Evolutionary conservation across 2,888 invertebrate genomes (phyloP).

Genomic region (Odontothrips loti): DNA sequence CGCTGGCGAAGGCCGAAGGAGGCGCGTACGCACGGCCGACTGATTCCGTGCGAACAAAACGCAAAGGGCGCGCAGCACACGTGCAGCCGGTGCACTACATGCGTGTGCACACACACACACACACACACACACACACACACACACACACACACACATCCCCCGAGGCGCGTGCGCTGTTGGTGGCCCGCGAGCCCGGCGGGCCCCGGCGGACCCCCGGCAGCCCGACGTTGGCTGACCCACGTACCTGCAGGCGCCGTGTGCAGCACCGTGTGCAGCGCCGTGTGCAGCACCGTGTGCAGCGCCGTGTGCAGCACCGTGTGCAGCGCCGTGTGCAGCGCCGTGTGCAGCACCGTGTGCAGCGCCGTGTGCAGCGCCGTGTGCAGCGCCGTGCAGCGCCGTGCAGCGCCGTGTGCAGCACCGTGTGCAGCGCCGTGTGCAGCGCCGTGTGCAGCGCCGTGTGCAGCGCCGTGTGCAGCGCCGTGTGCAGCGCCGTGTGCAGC

Average conservation of each 20-base stretch:
- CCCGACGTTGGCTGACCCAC: no score
- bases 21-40: no score
- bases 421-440: not conserved
- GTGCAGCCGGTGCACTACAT: no score
- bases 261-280: not conserved
- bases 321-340: not conserved
- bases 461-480: not conserved
- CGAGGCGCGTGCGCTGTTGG: slow-evolving; percentile 18
- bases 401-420: not conserved
- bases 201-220: not conserved
- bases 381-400: no score
- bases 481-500: not conserved
- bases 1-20: no score
- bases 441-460: not conserved
- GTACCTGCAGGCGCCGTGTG: not conserved
- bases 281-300: not conserved
- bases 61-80: no score
- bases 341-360: not conserved
- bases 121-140: no score
- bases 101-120: no score
- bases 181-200: not conserved
- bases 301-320: not conserved
- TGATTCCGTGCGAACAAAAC: no score
- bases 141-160: not conserved
- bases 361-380: not conserved